Evolutionary conservation across 1,140 invertebrate genomes (phyloP), one percentile per base, ranked within the genome.

Genomic region (Drosophila tsacasi): DNA sequence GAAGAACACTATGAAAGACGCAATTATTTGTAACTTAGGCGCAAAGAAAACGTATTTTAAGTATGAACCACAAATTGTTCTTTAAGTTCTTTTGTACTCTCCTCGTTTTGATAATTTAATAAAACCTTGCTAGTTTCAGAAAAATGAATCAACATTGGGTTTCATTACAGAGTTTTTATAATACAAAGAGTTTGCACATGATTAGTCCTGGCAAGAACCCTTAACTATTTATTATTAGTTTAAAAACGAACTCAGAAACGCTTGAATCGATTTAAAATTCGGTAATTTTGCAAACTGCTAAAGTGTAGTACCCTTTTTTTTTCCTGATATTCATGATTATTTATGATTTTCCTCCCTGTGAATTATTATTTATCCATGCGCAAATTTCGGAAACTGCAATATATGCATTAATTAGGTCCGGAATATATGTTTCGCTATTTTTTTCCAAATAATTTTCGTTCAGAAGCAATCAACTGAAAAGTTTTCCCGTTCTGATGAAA

Each of bases 81-180:
- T 77, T 80, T 87, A 80, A 83, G 80, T 76, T 83, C 71, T 82
- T 77, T 78, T 86, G 64, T 86, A 86, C 83, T 71, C 57, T 68
- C 32, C 63, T 35, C 44, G 68, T 72, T 84, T 78, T 76, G 25
- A 80, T 83, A 83, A 78, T 75, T 78, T 50, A 81, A 87, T 87
- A 87, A 86, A 83, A 63, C 25, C 55, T 39, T 46, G 77, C 64
- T 84, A 85, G 68, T 81, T 85, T 55, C 82, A 71, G 68, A 62
- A 71, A 85, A 75, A 50, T 73, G 57, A 79, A 81, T 58, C 42
- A 21, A 44, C 73, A 71, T 27, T 7, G 4, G 6, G 3, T 13
- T 32, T 35, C 7, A 10, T 30, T 46, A 0, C 21, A 13, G 19
- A 13, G 5, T 13, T 13, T 12, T 44, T 1, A 44, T 5, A 44